Percentiles rank a stretch among this genome's conserved stretches.
Evolutionary conservation across 2,888 invertebrate genomes (phyloP).

Genomic region (Halictus ligatus): DNA sequence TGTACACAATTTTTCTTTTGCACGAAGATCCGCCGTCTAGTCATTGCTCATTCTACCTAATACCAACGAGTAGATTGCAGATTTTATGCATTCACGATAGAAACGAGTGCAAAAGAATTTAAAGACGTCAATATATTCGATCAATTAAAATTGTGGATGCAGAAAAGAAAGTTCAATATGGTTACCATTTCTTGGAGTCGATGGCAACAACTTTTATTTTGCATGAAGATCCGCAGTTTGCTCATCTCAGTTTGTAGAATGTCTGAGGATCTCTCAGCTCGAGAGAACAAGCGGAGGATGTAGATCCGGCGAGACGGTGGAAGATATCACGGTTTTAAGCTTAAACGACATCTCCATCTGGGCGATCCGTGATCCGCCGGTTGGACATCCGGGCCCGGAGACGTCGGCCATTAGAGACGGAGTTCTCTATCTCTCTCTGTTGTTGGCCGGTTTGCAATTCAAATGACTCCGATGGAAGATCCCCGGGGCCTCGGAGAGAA

Average conservation of each 20-base stretch:
- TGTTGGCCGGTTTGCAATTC: slow-evolving; percentile 78
- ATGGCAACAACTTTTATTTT: background rate
- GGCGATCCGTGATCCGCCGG: slow-evolving; percentile 52
- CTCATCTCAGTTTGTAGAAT: background rate
- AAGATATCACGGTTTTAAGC: slow-evolving; percentile 53
- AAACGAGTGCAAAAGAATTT: no score
- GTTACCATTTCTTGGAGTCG: no score
- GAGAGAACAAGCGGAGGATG: slow-evolving; percentile 12
- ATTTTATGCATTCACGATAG: no score
- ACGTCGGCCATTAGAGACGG: slow-evolving; percentile 61
- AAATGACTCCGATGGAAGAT: slow-evolving; percentile 67
- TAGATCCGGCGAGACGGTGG: slow-evolving; percentile 31
- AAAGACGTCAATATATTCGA: no score
- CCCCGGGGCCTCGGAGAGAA: slow-evolving; percentile 25
- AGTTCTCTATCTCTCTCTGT: slow-evolving; percentile 8
- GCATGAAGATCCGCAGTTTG: background rate
- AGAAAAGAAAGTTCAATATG: no score
- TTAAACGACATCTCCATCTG: slow-evolving; percentile 76
- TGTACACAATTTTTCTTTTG: background rate
- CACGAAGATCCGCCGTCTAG: background rate
- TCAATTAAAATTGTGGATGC: no score
- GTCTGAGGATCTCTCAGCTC: background rate
- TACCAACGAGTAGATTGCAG: no score
- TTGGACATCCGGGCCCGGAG: slow-evolving; percentile 44
- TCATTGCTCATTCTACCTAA: no score